Evolutionary conservation across 2,888 invertebrate genomes (phyloP), one percentile per base, ranked within the genome.

Genomic region (Heliconius ismenius): DNA sequence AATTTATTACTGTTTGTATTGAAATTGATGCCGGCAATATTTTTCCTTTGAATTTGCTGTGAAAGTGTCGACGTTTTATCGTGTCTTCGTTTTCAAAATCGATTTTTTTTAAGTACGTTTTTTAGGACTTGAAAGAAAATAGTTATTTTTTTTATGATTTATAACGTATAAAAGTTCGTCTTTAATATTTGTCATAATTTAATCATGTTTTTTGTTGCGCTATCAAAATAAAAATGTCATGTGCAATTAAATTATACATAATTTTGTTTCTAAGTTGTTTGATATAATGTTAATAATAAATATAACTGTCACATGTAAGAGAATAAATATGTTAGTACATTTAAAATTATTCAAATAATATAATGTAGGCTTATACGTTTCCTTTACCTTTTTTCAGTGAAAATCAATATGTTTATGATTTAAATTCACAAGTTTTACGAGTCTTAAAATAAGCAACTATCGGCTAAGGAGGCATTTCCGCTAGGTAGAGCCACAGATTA

Each of bases 1-100:
- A 93, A 94, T 93, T 94, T 94, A 94, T 93, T 92, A 91, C 86
- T 92, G 92, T 93, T 93, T 94, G 88, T 88, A 93, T 93, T 92
- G 91, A 92, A 93, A 94, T 92, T 92, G 93, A 94, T 93, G 93
- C 92, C 84, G 86, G 87, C 89, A 85, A 93, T 94, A 93, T 91
- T 92, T 94, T 90, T 88, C 88, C 87, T 86, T 87, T 89, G 90
- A 92, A 92, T 94, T 92, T 91, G 92, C 91, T 86, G 90, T 91
- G 93, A 93, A 91, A 93, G 91, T 89, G 84, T 81, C 81, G 90
- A 91, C 90, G 81, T 90, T 92, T 91, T 91, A 91, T 90, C 81
- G 80, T 82, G 81, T 83, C 89, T 49, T 91, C 88, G 88, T 89
- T 90, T 88, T 85, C 85, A 85, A 81, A 84, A 87, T 86, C 85